phyloP scores from a whole-genome alignment of 2,888 invertebrate species.

The Tuta absoluta region DNA sequence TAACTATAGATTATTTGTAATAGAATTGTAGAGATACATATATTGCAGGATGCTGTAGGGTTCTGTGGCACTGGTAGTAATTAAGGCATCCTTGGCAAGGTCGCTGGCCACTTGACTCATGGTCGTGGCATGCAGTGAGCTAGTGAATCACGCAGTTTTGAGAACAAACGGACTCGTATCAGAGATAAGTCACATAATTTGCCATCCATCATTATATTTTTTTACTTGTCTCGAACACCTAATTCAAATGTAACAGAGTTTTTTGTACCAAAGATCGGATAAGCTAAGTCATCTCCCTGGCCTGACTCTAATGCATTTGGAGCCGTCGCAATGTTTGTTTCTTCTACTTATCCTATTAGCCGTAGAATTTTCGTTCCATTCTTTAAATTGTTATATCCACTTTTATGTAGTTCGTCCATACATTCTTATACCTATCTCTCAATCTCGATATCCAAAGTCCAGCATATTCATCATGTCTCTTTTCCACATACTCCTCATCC shows the following conservation, averaged over 20 bases:
- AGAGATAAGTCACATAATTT: conserved; percentile 27
- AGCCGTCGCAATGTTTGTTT: no score
- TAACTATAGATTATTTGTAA: no score
- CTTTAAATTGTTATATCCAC: no score
- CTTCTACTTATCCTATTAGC: no score
- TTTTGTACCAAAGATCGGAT: neutral
- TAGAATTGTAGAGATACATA: no score
- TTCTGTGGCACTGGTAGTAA: conserved; percentile 38
- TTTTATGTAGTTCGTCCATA: no score
- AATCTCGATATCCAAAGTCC: no score
- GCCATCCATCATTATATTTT: conserved; percentile 38
- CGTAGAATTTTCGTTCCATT: no score
- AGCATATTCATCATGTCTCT: no score
- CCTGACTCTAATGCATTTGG: no score
- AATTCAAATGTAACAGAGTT: conserved; percentile 27
- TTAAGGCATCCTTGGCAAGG: conserved; percentile 69
- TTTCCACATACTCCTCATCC: no score
- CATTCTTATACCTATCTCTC: no score
- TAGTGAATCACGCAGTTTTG: conserved; percentile 51
- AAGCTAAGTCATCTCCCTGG: neutral
- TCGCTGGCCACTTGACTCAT: conserved; percentile 55
- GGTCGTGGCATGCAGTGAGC: conserved; percentile 43
- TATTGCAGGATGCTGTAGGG: conserved; percentile 5
- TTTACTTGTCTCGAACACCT: conserved; percentile 12
- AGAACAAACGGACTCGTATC: conserved; percentile 32